Evolutionary conservation across 2,797 vertebrate species (phyloP).

Genomic region (Kryptopterus vitreolus): DNA sequence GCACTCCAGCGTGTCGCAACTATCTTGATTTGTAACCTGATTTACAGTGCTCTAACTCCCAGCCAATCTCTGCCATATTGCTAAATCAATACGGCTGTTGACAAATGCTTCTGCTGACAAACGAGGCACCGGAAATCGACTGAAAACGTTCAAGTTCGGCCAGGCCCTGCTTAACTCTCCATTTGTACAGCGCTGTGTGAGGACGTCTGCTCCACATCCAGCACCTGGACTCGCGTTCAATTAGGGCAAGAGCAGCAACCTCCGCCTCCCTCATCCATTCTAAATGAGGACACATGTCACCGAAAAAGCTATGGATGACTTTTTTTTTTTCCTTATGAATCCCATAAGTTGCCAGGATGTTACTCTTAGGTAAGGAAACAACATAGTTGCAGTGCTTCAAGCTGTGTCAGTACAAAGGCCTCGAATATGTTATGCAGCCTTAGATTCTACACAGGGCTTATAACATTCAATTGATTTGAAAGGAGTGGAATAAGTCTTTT

Average conservation of each 20-base stretch:
- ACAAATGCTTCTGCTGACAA: constrained; percentile 69
- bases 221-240: constrained; percentile 56
- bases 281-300: constrained; percentile 34
- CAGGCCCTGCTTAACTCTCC: constrained; percentile 66
- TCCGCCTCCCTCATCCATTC: constrained; percentile 22
- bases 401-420: not conserved
- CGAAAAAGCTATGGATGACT: not conserved
- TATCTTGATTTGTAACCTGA: constrained; percentile 72
- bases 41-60: constrained; percentile 67
- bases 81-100: constrained; percentile 74
- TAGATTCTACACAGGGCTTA: not conserved
- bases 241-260: constrained; percentile 32
- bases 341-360: constrained; percentile 7
- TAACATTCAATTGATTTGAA: not conserved
- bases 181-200: constrained; percentile 61
- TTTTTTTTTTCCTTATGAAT: constrained; percentile 10
- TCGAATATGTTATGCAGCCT: not conserved
- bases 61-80: constrained; percentile 73
- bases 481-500: not conserved
- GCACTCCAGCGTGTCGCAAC: constrained; percentile 53
- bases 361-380: not conserved
- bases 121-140: constrained; percentile 71
- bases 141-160: constrained; percentile 73
- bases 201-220: constrained; percentile 49
- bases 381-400: not conserved